Conservation (phyloP, 2,113 vertebrate species). For the Ammodramus savannarum region DNA sequence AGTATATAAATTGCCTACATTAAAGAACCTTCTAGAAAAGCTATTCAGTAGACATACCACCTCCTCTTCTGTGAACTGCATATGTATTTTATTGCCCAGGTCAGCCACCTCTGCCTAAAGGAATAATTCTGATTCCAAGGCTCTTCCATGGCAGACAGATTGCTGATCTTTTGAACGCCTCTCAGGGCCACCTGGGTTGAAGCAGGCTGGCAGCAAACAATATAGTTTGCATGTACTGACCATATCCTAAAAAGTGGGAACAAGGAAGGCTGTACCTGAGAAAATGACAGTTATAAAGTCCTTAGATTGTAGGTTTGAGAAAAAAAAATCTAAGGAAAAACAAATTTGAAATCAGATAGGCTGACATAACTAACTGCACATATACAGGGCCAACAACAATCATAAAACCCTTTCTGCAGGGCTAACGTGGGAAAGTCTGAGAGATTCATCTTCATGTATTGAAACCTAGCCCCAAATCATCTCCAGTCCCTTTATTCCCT, state of each 20-base stretch:
- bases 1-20: not conserved
- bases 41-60: not conserved
- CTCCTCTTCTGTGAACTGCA: not conserved
- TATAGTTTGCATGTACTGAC: not conserved
- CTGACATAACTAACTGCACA: not conserved
- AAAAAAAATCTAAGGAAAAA: not conserved
- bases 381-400: not conserved
- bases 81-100: not conserved
- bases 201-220: not conserved
- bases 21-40: not conserved
- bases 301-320: not conserved
- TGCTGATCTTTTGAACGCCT: not conserved
- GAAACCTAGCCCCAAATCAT: conserved; percentile 8
- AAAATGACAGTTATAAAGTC: not conserved
- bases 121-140: not conserved
- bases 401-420: not conserved
- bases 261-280: not conserved
- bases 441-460: not conserved
- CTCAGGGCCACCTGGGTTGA: not conserved
- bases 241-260: not conserved
- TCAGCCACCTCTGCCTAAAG: not conserved
- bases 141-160: not conserved
- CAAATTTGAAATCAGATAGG: not conserved
- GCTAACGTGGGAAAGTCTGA: conserved; percentile 35
- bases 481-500: conserved; percentile 26